Evolutionary conservation across 2,113 vertebrate species (phyloP), one percentile per base, ranked within the genome.

Genomic region (Thinocorus orbignyianus): DNA sequence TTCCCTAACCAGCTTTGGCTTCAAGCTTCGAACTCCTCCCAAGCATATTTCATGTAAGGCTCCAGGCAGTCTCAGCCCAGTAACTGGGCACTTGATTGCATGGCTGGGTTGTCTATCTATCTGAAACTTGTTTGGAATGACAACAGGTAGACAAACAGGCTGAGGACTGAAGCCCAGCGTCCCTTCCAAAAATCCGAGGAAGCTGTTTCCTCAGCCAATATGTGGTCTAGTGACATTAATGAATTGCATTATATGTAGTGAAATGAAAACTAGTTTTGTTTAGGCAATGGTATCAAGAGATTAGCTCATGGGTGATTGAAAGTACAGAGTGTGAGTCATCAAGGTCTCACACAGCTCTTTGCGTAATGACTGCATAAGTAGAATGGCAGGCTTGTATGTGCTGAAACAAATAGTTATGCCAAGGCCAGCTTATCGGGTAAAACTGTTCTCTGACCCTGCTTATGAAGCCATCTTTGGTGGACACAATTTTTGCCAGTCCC

Each of bases 11-110:
- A 88, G 88, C 71, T 76, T 95, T 95, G 93, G 92, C 89, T 70
- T 83, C 0, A 0, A 81, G 61, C 73, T 93, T 60, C 64, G 0
- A n/a, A 9, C 94, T 92, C 86, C 87, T 94, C 93, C 72, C 78
- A 85, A 25, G 30, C 49, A 83, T 96, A 96, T 85, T 95, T 97
- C 82, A 88, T 95, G 58, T 19, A 23, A 93, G 91, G 94, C 93
- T 94, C 96, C 97, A 91, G 83, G 72, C 80, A 82, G 96, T 97
- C 97, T 95, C 88, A 1, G 12, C 51, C 37, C 71, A 86, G 39
- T 46, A 74, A 55, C 64, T 51, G 84, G 42, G 64, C 55, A 25
- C 44, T 90, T 14, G 62, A 10, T 88, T 39, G 30, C 76, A 88
- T 91, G 94, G 61, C 85, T 93, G 58, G 39, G 30, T 16, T 87